Evolutionary conservation across 2,113 vertebrate species (phyloP).

Genomic region (Pandion haliaetus): DNA sequence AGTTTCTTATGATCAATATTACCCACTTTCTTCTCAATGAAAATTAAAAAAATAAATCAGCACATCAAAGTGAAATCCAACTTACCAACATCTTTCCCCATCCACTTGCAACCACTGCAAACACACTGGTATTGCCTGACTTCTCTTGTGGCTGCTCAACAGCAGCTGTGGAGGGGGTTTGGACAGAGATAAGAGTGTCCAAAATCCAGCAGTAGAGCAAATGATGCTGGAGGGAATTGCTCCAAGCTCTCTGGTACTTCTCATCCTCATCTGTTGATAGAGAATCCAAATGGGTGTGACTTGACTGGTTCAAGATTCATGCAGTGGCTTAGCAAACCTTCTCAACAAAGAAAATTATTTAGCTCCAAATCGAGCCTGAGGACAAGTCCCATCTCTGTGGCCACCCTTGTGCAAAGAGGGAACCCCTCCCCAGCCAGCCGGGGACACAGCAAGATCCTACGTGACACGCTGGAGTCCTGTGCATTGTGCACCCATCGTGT

Average conservation of each 20-base stretch:
- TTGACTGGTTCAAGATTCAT: background rate
- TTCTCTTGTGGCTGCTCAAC: background rate
- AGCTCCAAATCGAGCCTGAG: background rate
- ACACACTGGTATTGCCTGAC: background rate
- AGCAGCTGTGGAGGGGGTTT: background rate
- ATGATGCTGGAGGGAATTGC: background rate
- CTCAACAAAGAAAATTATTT: fast-evolving
- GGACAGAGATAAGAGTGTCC: background rate
- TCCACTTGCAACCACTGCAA: background rate
- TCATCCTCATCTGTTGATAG: background rate
- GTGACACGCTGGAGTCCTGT: too few species aligned
- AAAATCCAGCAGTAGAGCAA: background rate
- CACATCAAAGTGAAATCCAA: slow-evolving; percentile 30
- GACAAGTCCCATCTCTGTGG: background rate
- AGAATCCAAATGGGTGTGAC: background rate
- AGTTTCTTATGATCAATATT: slow-evolving; percentile 45
- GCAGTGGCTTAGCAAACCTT: background rate
- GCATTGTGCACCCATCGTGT: fast-evolving
- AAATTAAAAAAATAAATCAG: slow-evolving; percentile 1
- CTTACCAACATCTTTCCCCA: background rate
- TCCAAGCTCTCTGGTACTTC: background rate
- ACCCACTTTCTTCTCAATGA: slow-evolving; percentile 5
- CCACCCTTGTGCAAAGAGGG: background rate
- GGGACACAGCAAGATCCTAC: fast-evolving
- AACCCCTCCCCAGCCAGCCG: fast-evolving